phyloP scores from a whole-genome alignment of 1,140 invertebrate species.

The Neodiprion fabricii region DNA sequence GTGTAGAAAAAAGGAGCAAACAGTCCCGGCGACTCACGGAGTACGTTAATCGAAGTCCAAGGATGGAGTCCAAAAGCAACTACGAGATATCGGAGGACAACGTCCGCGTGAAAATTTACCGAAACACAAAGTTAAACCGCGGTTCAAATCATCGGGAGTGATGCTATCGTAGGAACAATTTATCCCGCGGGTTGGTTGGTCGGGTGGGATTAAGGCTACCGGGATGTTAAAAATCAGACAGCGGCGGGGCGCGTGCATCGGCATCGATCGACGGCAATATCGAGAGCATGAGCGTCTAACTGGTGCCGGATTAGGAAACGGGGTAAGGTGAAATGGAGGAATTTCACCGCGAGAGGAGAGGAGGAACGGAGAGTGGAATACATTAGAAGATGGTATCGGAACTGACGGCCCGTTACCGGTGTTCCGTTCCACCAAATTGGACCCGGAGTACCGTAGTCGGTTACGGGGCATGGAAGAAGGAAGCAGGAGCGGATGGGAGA shows the following conservation, averaged over 20 bases:
- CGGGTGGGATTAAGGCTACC: neutral
- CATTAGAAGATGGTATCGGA: conserved; percentile 45
- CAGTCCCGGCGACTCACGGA: no score
- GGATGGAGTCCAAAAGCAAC: no score
- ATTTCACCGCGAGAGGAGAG: neutral
- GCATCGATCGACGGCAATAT: neutral
- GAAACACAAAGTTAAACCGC: no score
- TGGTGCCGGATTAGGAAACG: neutral
- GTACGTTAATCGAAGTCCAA: no score
- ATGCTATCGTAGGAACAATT: neutral
- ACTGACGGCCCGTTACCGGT: conserved; percentile 43
- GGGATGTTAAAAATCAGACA: neutral
- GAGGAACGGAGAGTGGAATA: conserved; percentile 29
- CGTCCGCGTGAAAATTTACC: no score
- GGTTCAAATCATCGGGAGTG: neutral
- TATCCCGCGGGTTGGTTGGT: neutral
- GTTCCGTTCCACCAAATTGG: conserved; percentile 42
- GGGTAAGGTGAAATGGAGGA: neutral
- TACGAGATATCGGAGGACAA: no score
- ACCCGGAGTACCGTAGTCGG: conserved; percentile 24
- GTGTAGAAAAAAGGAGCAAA: no score
- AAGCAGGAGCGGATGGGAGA: neutral
- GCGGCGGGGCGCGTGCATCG: neutral
- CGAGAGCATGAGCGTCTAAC: neutral
- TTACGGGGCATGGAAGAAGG: neutral